These are phyloP conservation scores for Calcarius lapponicus DNA, from an alignment of 2,797 vertebrate species.

Conservation along the genomic window DNA sequence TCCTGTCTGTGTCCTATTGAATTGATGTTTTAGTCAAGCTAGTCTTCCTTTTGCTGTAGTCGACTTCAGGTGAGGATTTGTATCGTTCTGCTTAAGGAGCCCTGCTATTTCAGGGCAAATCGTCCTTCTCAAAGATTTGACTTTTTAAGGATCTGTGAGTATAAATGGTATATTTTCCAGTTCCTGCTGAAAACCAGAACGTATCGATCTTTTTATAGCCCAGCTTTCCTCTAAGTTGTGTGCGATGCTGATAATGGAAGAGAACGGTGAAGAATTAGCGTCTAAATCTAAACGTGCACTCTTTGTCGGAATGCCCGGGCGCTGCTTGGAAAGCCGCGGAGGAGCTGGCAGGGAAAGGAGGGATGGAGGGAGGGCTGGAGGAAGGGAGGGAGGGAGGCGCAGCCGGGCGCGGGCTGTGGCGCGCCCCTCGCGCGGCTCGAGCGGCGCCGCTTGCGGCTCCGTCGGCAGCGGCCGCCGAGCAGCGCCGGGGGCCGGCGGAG, in stretches of 20 bases:
- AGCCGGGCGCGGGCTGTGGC: neutral
- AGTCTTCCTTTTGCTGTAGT: conserved; percentile 44
- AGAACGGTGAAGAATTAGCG: neutral
- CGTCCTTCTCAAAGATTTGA: neutral
- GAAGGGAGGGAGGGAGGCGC: neutral
- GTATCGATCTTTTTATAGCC: neutral
- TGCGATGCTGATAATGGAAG: neutral
- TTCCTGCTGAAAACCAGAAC: neutral
- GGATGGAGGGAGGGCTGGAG: neutral
- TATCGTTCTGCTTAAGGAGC: conserved; percentile 4
- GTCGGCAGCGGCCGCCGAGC: neutral
- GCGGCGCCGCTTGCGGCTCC: neutral
- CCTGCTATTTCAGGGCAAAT: neutral
- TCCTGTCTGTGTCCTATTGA: neutral
- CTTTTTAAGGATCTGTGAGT: neutral
- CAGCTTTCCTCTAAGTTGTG: neutral
- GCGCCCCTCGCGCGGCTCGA: neutral
- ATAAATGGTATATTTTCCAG: neutral
- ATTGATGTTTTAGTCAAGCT: conserved; percentile 30
- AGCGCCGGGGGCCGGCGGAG: neutral
- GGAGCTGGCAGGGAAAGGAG: neutral
- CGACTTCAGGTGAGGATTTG: neutral
- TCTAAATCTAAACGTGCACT: neutral
- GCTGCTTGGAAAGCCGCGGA: neutral
- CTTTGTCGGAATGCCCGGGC: neutral